Conservation (phyloP, 2,113 vertebrate genomes). For the Ictidomys tridecemlineatus region DNA sequence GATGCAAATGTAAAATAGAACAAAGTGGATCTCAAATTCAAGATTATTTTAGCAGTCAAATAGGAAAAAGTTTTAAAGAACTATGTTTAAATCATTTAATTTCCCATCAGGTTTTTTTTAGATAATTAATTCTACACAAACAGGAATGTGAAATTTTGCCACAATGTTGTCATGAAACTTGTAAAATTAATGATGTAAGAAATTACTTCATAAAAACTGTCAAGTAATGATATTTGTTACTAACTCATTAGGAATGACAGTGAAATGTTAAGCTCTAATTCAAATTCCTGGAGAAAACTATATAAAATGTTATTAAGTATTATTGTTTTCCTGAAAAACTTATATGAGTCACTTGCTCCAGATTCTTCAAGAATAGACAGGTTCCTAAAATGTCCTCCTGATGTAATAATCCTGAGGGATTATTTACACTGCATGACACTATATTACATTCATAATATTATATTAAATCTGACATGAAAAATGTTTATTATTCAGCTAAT, state of each 20-base stretch:
- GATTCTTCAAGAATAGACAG: background rate
- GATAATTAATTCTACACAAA: background rate
- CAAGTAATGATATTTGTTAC: background rate
- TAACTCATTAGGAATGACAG: background rate
- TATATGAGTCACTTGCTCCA: background rate
- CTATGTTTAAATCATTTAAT: background rate
- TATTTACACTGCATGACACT: background rate
- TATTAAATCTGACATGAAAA: slow-evolving; percentile 9
- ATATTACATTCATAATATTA: background rate
- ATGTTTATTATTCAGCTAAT: background rate
- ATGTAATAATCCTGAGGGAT: background rate
- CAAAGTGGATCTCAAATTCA: background rate
- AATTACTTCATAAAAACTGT: slow-evolving; percentile 12
- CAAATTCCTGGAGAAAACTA: background rate
- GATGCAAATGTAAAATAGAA: background rate
- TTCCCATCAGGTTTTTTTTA: background rate
- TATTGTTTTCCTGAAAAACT: background rate
- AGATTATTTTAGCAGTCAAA: background rate
- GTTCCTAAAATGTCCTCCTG: background rate
- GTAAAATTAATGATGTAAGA: slow-evolving; percentile 50
- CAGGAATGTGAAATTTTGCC: background rate
- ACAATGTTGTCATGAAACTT: background rate
- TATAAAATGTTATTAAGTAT: background rate
- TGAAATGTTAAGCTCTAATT: slow-evolving; percentile 14
- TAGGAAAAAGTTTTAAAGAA: background rate